Base-by-base conservation (phyloP, 2,113 vertebrate genomes). In the Coturnix japonica region DNA sequence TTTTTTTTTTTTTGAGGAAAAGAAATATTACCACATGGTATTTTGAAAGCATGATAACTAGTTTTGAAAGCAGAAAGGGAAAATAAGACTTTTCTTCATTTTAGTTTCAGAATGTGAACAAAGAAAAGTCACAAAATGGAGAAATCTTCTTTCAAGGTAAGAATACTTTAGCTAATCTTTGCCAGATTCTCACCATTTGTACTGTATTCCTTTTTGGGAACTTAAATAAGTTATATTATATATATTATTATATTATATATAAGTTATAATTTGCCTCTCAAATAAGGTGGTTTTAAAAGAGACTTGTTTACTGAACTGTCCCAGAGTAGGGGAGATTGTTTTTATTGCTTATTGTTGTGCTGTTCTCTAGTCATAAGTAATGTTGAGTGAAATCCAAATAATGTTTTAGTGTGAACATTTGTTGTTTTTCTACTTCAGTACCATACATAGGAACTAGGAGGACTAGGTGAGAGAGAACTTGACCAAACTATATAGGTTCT, bases 91-190 rank as follows among this genome's bases (percentile, higher is more conserved):
- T 91, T 95, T 96, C 87, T 39, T 96, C 37, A 70, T 94, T 97
- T 90, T 94, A 97, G 94, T 39, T 97, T 51, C 95, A 96, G 94
- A 96, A 90, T 43, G 61, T 53, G 44, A 95, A 78, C 73, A 95
- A 47, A 85, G 71, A n/a, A 74, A 93, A 44, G 60, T 11, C 79
- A 22, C 74, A 66, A 59, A 96, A 86, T 81, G 83, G 86, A 87
- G 80, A 64, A 35, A 85, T 17, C 88, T 54, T 54, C 73, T 51
- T 49, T 90, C 91, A 95, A 57, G 94, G 98, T 98, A 97, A 97
- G 97, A 81, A 10, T 25, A 54, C 35, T 73, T 73, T 91, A 57
- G 78, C 37, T 72, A 44, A 64, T 16, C 33, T 73, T 82, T 60
- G 56, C 6, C 46, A 57, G 39, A 6, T 85, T 90, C 57, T 85